These are phyloP conservation scores for Gallinago media DNA, from an alignment of 2,113 vertebrate species.

Conservation along the genomic window DNA sequence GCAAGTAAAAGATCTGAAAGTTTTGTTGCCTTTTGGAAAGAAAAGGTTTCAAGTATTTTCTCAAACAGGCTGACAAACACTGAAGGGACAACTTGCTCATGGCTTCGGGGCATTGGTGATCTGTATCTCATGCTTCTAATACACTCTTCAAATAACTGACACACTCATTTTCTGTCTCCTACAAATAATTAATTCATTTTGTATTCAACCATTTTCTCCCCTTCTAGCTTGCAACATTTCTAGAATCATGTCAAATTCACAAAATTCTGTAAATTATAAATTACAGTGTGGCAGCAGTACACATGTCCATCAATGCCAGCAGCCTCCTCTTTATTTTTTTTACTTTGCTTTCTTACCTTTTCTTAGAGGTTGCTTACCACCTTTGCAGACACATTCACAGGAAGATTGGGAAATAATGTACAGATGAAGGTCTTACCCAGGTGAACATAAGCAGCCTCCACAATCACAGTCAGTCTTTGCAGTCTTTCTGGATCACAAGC, in stretches of 20 bases:
- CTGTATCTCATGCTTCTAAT: constrained; percentile 5
- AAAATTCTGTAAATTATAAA: constrained; percentile 25
- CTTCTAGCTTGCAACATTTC: neutral
- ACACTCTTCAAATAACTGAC: neutral
- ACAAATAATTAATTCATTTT: neutral
- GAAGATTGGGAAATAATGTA: neutral
- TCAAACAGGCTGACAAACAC: neutral
- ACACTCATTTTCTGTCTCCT: neutral
- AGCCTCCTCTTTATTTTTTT: neutral
- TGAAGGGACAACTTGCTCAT: neutral
- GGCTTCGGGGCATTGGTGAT: neutral
- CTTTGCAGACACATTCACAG: neutral
- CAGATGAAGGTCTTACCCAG: neutral
- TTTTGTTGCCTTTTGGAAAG: neutral
- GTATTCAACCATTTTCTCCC: neutral
- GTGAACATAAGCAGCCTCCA: neutral
- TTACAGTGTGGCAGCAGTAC: neutral
- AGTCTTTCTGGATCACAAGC: neutral
- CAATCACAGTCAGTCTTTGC: neutral
- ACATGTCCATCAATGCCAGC: neutral
- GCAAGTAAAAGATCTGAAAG: neutral
- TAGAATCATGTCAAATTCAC: neutral
- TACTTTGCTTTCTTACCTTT: neutral
- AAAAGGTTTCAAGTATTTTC: neutral
- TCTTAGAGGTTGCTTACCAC: neutral